phyloP scores from a whole-genome alignment of 1,140 invertebrate species.

The Lithobius niger region DNA sequence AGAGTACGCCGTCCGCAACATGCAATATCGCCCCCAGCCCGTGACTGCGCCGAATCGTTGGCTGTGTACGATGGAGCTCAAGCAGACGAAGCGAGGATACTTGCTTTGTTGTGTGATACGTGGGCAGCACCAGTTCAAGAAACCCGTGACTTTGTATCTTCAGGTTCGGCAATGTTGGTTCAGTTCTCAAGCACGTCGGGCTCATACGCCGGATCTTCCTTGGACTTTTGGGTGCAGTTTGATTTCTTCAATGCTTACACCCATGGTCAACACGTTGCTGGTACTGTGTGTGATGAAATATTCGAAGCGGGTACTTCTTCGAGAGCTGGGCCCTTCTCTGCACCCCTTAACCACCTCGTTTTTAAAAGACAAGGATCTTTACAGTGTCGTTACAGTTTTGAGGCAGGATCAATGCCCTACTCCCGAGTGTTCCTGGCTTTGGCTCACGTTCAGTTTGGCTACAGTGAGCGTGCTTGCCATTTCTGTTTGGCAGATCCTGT shows the following conservation, averaged over 20 bases:
- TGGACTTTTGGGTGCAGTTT: slow-evolving; percentile 84
- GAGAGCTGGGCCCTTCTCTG: slow-evolving; percentile 49
- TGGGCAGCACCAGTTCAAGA: slow-evolving; percentile 73
- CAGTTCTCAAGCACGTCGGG: slow-evolving; percentile 37
- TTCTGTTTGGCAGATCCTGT: slow-evolving; percentile 55
- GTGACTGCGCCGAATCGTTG: slow-evolving; percentile 72
- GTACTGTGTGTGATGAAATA: slow-evolving; percentile 68
- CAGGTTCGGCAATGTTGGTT: slow-evolving; percentile 66
- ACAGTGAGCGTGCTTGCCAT: background rate
- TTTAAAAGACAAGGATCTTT: slow-evolving; percentile 64
- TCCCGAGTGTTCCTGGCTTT: slow-evolving; percentile 61
- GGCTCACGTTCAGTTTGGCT: slow-evolving; percentile 48
- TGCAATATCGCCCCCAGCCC: slow-evolving; percentile 29
- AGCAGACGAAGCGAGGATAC: slow-evolving; percentile 70
- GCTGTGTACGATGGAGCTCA: slow-evolving; percentile 71
- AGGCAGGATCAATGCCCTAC: slow-evolving; percentile 62
- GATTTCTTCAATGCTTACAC: slow-evolving; percentile 82
- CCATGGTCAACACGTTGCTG: slow-evolving; percentile 59
- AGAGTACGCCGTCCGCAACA: slow-evolving; percentile 78
- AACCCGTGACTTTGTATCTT: slow-evolving; percentile 79
- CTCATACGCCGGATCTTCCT: slow-evolving; percentile 41
- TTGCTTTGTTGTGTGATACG: slow-evolving; percentile 84
- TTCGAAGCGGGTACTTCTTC: slow-evolving; percentile 57
- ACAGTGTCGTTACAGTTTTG: slow-evolving; percentile 63
- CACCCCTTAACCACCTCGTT: slow-evolving; percentile 67